These are phyloP conservation scores for Gallinago solitaria DNA, from an alignment of 2,797 vertebrate species.

Conservation along the genomic window DNA sequence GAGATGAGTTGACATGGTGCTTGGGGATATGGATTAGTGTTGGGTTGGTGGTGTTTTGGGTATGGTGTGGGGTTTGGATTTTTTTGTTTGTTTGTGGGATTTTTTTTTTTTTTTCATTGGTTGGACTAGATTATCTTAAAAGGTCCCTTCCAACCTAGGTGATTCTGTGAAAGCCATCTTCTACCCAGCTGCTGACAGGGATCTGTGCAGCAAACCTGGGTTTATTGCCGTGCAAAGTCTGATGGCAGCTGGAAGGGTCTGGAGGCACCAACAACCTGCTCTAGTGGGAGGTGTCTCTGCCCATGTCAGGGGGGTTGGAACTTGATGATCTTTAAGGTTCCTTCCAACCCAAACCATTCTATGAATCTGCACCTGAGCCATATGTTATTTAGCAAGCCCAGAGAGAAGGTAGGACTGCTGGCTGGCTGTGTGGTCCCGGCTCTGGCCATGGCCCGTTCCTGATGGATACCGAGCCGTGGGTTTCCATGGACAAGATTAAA, in stretches of 20 bases:
- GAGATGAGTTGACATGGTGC: too few relatives aligned
- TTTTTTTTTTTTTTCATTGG: too few relatives aligned
- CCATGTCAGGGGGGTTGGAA: too few relatives aligned
- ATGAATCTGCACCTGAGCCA: fast-evolving
- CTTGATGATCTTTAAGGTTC: too few relatives aligned
- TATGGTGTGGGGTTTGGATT: too few relatives aligned
- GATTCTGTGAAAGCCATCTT: neutral
- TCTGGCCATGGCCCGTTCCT: neutral
- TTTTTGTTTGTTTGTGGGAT: too few relatives aligned
- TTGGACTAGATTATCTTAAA: too few relatives aligned
- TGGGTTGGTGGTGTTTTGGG: too few relatives aligned
- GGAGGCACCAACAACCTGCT: neutral
- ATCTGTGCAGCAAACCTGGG: neutral
- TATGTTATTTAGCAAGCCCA: neutral
- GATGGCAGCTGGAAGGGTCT: neutral
- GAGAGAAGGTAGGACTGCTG: neutral
- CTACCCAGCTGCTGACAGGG: neutral
- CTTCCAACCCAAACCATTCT: too few relatives aligned
- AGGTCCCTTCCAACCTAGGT: too few relatives aligned
- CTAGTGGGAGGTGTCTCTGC: too few relatives aligned
- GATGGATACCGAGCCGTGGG: neutral
- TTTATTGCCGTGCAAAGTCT: neutral
- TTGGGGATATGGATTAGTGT: too few relatives aligned
- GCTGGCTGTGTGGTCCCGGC: neutral
- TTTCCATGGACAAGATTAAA: neutral